Evolutionary conservation across 2,113 vertebrate genomes (phyloP), one percentile per base, ranked within the genome.

Genomic region (Protomyctophum bolini): DNA sequence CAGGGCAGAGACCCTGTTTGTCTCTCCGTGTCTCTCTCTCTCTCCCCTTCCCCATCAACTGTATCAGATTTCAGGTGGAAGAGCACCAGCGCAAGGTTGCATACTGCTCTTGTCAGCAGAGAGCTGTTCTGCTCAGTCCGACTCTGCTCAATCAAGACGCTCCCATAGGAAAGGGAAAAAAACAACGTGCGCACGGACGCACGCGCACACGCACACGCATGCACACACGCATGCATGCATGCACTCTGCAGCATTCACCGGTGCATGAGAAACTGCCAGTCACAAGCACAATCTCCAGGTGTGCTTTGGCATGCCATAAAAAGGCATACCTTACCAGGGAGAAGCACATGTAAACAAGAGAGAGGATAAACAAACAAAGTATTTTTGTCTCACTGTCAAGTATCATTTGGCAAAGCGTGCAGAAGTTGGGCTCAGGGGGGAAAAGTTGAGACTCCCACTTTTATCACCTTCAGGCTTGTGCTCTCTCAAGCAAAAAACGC

Each of bases 11-110:
- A 46, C 61, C 58, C 58, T 54, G 51, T n/a, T 58, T 66, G 50
- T 10, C 66, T 55, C 12, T 49, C 62, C 14, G 70, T 51, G 70
- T 45, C 49, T 15, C 55, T 63, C 64, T n/a, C 50, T 33, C 29
- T 33, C 63, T n/a, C 63, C 11, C 49, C 11, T 10, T 29, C 63
- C 71, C 7, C 64, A 74, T 66, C 75, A 52, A 58, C 73, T 62
- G 72, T 63, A 86, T 89, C 82, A 81, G 51, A 81, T 87, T 86
- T 86, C 87, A 84, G 64, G 63, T 82, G 67, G 61, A 70, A 50
- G 72, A 85, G 75, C 80, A 87, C 80, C 80, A 83, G 78, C 85
- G 75, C 52, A 62, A 70, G 75, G 66, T 68, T 82, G 74, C 79
- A 72, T 73, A 60, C 71, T 72, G 64, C 76, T 84, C 72, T 68